Base-by-base conservation (phyloP, 53 echinoderm and acorn worm species). In the Zoroaster sp. region DNA sequence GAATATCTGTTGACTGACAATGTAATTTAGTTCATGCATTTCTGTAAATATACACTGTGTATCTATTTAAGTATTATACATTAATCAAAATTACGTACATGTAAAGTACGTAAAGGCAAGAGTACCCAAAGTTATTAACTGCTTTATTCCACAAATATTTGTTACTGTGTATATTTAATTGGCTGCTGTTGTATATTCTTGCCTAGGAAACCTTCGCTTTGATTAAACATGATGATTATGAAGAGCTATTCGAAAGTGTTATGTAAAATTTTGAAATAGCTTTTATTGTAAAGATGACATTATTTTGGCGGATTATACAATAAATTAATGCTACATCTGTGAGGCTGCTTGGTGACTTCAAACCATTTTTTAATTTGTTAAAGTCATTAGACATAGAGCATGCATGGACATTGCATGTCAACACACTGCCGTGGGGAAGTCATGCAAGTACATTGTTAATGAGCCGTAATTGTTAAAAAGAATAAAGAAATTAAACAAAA, bases 181-280 rank as follows among this genome's bases (percentile, higher is more conserved):
- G 52, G 51, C 85, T 85, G 85, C 85, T 71, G 15, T 46, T 70
- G 71, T 85, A 85, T 46, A 37, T 85, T 85, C 85, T 85, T 85
- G 85, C 70, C 85, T 49, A 71, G 85, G 49, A 33, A 85, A 23
- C 66, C 20, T 53, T 54, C 17, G 43, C 14, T 11, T 40, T 82
- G 52, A 35, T 80, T 49, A 10, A 31, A 8, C 36, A 13, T 8
- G 51, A 3, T 23, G 41, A 38, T 45, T 17, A 69, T 18, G 40
- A 44, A 46, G 34, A 8, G 12, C 12, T 45, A 34, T 23, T 40
- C n/a, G 81, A 34, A 76, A 67, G 30, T 44, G 85, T 35, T 85
- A 32, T 81, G 67, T 71, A 85, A 69, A 70, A 71, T 85, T 70
- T 85, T 69, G 70, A 69, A 83, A 69, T 83, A 69, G 69, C 44